Percentiles rank a stretch among this genome's conserved stretches.
These are phyloP conservation scores for Melangyna quadrimaculata DNA, from an alignment of 2,888 invertebrate species.

Conservation along the genomic window DNA sequence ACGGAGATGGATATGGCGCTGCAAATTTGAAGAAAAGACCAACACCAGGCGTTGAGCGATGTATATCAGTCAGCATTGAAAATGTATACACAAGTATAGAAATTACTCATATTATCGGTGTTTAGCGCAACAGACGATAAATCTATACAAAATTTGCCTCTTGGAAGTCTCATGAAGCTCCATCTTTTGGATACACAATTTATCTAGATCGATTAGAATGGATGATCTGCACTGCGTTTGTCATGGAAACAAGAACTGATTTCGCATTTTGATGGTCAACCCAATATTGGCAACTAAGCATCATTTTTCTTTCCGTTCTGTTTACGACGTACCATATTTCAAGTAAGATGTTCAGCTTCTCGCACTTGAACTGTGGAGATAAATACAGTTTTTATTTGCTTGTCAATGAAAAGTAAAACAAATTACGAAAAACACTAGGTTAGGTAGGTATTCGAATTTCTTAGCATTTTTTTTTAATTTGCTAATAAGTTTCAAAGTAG, in stretches of 20 bases:
- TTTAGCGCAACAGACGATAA: conserved; percentile 51
- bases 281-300: conserved; percentile 24
- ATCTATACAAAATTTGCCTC: conserved; percentile 43
- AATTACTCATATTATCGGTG: conserved; percentile 61
- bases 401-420: background rate
- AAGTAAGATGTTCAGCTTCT: conserved; percentile 52
- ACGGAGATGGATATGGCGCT: background rate
- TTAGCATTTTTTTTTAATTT: background rate
- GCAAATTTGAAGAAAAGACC: conserved; percentile 22
- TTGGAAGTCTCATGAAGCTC: conserved; percentile 29
- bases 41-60: conserved; percentile 54
- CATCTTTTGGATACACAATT: conserved; percentile 51
- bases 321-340: background rate
- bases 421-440: background rate
- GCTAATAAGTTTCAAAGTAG: background rate
- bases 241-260: conserved; percentile 16
- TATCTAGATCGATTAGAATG: conserved; percentile 48
- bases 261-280: conserved; percentile 42
- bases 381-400: background rate
- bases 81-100: conserved; percentile 52
- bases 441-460: background rate
- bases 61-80: conserved; percentile 62
- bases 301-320: background rate
- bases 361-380: conserved; percentile 45
- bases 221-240: conserved; percentile 10